These are phyloP conservation scores for Falco columbarius DNA, from an alignment of 2,797 vertebrate species.

Conservation along the genomic window DNA sequence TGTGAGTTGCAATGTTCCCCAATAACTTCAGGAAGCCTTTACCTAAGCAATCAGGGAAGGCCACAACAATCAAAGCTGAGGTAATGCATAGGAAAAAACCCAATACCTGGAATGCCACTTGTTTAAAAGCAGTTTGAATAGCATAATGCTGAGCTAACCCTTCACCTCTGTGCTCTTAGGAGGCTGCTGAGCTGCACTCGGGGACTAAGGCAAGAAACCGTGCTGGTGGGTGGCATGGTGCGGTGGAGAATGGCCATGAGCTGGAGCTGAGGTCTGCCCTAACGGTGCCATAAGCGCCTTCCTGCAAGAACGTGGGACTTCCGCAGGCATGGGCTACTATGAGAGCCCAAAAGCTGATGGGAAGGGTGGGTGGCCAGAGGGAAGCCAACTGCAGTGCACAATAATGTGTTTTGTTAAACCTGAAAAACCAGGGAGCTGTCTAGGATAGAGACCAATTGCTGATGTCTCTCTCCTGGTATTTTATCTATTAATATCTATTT, in stretches of 20 bases:
- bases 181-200: background rate
- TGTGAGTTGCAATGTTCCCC: background rate
- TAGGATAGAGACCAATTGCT: background rate
- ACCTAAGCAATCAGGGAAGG: background rate
- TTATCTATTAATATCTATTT: background rate
- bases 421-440: background rate
- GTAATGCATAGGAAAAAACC: background rate
- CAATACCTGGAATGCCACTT: background rate
- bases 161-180: background rate
- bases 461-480: background rate
- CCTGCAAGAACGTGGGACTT: background rate
- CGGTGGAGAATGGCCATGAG: background rate
- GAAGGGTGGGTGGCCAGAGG: background rate
- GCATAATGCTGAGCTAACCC: background rate
- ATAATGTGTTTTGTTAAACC: background rate
- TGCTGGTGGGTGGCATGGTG: background rate
- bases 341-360: background rate
- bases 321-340: background rate
- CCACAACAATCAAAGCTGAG: background rate
- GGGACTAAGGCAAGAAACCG: background rate
- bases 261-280: background rate
- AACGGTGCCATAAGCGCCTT: background rate
- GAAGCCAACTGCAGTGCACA: background rate
- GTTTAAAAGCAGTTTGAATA: background rate
- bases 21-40: slow-evolving; percentile 26